phyloP scores from a whole-genome alignment of 2,888 invertebrate genomes.

The Lasioglossum morio region DNA sequence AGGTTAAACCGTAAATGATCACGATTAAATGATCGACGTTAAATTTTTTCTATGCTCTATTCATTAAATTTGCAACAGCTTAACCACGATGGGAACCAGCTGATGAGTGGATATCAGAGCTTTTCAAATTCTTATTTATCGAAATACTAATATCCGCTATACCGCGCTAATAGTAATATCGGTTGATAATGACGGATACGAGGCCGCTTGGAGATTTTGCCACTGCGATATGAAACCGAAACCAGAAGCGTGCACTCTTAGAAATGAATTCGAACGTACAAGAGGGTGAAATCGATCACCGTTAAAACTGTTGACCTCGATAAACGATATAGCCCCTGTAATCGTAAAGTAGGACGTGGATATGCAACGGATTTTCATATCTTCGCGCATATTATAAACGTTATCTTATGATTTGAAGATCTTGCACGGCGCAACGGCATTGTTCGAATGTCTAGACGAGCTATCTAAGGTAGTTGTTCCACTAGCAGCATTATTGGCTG shows the following conservation, averaged over 20 bases:
- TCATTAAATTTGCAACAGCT: background rate
- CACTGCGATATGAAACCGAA: conserved; percentile 44
- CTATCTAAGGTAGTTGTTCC: conserved; percentile 10
- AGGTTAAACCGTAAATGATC: background rate
- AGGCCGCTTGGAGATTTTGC: conserved; percentile 13
- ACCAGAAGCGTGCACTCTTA: conserved; percentile 38
- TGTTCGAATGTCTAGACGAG: conserved; percentile 1
- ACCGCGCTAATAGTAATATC: background rate
- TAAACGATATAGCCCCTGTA: conserved; percentile 29
- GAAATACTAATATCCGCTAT: conserved; percentile 17
- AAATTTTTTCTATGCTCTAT: background rate
- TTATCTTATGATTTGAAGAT: background rate
- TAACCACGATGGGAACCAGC: background rate
- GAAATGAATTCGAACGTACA: conserved; percentile 50
- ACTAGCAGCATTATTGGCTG: conserved; percentile 46
- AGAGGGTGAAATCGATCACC: conserved; percentile 47
- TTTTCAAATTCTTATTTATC: background rate
- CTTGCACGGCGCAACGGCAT: background rate
- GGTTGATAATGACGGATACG: conserved; percentile 6
- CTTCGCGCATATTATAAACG: background rate
- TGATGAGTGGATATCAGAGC: background rate
- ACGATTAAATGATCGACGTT: background rate
- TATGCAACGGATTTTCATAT: conserved; percentile 29
- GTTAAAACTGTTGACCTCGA: conserved; percentile 54
- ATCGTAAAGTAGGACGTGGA: conserved; percentile 37